Conservation (phyloP, 2,888 invertebrate genomes). For the Lottia scabra region DNA sequence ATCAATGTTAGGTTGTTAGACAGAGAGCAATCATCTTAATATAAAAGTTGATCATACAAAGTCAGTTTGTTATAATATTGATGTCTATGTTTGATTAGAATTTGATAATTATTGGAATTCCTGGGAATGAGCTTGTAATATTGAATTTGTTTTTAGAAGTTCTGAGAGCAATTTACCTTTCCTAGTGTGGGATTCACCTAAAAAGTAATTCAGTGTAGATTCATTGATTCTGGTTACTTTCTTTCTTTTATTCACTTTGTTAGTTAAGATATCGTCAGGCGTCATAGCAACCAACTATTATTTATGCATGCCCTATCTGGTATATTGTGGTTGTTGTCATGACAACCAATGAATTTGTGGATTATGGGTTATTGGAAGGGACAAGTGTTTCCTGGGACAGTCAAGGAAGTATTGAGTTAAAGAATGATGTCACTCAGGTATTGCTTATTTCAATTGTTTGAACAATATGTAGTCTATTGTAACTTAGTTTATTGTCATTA, state of each 20-base stretch:
- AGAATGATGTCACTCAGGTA: too few relatives aligned
- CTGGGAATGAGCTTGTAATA: not conserved
- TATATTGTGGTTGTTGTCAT: constrained; percentile 50
- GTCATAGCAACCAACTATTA: constrained; percentile 58
- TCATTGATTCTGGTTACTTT: not conserved
- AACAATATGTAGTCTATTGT: too few relatives aligned
- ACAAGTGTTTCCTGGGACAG: not conserved
- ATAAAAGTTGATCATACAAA: too few relatives aligned
- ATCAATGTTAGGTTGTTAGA: too few relatives aligned
- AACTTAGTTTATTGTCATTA: too few relatives aligned
- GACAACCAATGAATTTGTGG: constrained; percentile 52
- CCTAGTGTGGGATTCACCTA: not conserved
- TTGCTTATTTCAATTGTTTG: too few relatives aligned
- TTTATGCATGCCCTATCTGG: constrained; percentile 57
- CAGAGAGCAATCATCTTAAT: too few relatives aligned
- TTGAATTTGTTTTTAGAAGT: too few relatives aligned
- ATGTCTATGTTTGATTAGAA: too few relatives aligned
- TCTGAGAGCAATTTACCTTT: not conserved
- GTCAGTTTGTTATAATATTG: too few relatives aligned
- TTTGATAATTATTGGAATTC: constrained; percentile 3
- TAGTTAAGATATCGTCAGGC: constrained; percentile 4
- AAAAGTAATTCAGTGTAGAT: constrained; percentile 4
- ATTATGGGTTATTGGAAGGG: constrained; percentile 22
- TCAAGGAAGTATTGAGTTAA: not conserved
- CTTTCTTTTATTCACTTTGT: constrained; percentile 7